Conservation (phyloP, 2,888 invertebrate species). For the Caradrina clavipalpis region DNA sequence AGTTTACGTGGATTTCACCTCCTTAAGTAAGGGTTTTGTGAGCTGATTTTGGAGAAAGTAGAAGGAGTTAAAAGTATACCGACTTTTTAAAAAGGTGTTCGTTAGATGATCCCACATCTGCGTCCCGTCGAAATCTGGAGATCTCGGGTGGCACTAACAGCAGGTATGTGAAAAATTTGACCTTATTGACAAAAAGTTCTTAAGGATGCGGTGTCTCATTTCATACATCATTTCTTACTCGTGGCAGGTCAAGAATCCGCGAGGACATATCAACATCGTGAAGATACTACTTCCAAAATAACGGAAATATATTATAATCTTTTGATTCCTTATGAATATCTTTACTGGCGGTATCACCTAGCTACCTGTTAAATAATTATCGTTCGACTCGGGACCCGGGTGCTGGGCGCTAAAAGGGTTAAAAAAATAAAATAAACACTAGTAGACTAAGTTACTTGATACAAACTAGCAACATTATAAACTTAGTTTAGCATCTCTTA, state of each 20-base stretch:
- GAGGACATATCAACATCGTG: constrained; percentile 20
- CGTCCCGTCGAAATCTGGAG: not conserved
- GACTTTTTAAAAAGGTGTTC: not conserved
- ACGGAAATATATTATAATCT: constrained; percentile 20
- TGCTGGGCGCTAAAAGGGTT: no score
- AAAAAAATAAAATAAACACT: no score
- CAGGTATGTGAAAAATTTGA: not conserved
- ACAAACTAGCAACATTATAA: not conserved
- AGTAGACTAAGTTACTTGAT: no score
- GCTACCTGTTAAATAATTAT: no score
- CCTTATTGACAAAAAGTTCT: constrained; percentile 5
- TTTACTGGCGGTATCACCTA: no score
- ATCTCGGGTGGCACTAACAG: not conserved
- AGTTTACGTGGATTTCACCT: no score
- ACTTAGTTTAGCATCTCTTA: not conserved
- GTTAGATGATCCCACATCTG: no score
- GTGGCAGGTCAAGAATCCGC: constrained; percentile 17
- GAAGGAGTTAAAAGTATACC: not conserved
- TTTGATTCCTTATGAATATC: not conserved
- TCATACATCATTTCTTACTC: no score
- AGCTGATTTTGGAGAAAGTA: not conserved
- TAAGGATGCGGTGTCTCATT: constrained; percentile 25
- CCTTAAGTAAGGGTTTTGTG: not conserved
- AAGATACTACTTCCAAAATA: constrained; percentile 27
- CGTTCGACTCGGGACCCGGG: no score